A percentile compares a stretch with the other conserved stretches of the same genome.
Evolutionary conservation across 2,113 vertebrate genomes (phyloP).

Genomic region (Corydoras sp.): DNA sequence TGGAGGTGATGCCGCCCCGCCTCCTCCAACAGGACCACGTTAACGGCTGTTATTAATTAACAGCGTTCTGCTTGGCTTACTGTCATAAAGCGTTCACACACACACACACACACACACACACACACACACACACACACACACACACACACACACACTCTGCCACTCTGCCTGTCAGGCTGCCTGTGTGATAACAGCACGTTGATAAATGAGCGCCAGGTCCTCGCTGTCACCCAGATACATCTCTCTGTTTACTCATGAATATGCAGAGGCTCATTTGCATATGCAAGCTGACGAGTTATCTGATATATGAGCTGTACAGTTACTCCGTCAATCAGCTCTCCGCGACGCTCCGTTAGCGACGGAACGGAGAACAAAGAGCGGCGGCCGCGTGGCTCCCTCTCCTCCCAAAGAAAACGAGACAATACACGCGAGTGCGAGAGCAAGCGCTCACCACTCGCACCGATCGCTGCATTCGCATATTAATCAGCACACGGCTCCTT

Average conservation of each 20-base stretch:
- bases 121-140: background rate
- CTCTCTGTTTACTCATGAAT: slow-evolving; percentile 44
- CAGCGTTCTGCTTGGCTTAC: slow-evolving; percentile 22
- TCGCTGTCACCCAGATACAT: slow-evolving; percentile 43
- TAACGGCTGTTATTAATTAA: slow-evolving; percentile 41
- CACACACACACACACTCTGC: slow-evolving; percentile 2
- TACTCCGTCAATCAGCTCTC: slow-evolving; percentile 19
- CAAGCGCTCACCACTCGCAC: too few species aligned
- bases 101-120: too few species aligned
- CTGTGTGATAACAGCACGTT: slow-evolving; percentile 34
- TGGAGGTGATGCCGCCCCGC: slow-evolving; percentile 11
- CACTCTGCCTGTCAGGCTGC: slow-evolving; percentile 10
- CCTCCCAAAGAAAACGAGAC: background rate
- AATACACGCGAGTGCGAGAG: too few species aligned
- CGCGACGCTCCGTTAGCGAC: slow-evolving; percentile 1
- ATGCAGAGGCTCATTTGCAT: slow-evolving; percentile 39
- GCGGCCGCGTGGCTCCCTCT: background rate
- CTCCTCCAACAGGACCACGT: slow-evolving; percentile 18
- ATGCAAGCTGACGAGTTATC: slow-evolving; percentile 30
- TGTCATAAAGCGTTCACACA: slow-evolving; percentile 1
- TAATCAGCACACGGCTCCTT: too few species aligned
- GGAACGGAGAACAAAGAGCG: background rate
- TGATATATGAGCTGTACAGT: slow-evolving; percentile 30
- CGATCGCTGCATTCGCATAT: too few species aligned
- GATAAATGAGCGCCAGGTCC: slow-evolving; percentile 44